Base-by-base conservation (phyloP, 2,113 vertebrate genomes). In the Ia io region DNA sequence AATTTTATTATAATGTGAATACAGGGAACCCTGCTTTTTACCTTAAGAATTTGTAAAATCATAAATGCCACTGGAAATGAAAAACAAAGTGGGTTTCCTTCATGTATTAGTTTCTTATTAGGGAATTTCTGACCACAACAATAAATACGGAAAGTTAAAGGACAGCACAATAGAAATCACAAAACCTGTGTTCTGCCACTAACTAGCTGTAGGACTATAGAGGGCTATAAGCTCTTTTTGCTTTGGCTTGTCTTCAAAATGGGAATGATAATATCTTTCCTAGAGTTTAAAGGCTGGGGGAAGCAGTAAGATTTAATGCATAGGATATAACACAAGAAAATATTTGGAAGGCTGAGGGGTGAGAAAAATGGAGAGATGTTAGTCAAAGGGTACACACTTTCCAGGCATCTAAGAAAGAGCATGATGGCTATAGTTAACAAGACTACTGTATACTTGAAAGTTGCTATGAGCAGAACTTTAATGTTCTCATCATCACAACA, bases 221-320 rank as follows among this genome's bases (percentile, higher is more conserved):
- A 42, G 37, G 22, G 28, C 61, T 59, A 71, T 2, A 59, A 6
- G 42, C 11, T 77, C 37, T 84, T 20, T 84, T 10, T 76, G 40
- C 37, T 82, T 89, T 84, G 22, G 4, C 82, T 49, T 90, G 30
- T 37, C 47, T 93, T 94, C 35, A 88, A 93, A 95, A 59, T 69
- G 6, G 9, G 65, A 47, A 49, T 16, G 79, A 53, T 51, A 76
- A 79, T 47, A 73, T 5, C 63, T 28, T 63, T 65, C 20, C n/a
- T 20, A 83, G 16, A 93, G 42, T 69, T 20, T 10, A 91, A 70
- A 11, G 8, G 2, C 13, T 22, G 20, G 28, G 53, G n/a, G 23
- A 51, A 30, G 23, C 30, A 83, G 69, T 76, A 73, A 82, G 30
- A 92, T 56, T 70, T 61, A 84, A 94, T 9, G 51, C 17, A 80